Base-by-base conservation (phyloP, 2,888 invertebrate genomes). In the Aporophyla nigra region DNA sequence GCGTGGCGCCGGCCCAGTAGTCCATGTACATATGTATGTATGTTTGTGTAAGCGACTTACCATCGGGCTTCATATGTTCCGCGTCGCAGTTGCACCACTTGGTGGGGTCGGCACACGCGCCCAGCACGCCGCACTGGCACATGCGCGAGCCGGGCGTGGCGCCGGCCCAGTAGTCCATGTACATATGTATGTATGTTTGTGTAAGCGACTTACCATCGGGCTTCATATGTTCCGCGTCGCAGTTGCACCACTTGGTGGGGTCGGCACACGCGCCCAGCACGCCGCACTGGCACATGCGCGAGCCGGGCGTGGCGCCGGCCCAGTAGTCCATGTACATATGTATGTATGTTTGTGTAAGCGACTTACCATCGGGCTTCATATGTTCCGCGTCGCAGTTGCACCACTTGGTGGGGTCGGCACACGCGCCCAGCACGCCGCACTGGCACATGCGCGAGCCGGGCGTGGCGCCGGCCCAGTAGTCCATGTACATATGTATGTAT, bases 261-360 rank as follows among this genome's bases (percentile, higher is more conserved):
- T 99, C 99, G 6, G 97, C 95, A 90, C 99, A 99, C 87, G 97
- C 97, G 46, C 99, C 99, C 83, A 98, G 97, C 80, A 99, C 97
- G 14, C 99, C 99, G 95, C 99, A 99, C 91, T 98, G 92, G 82
- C 96, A 96, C 99, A 76, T 99, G 98, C 96, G 91, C 14, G 90
- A 90, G 87, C 96, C 96, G 0, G 98, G 98, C 87, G 98, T 94
- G 40, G 98, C 98, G 61, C 99, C 99, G 21, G 98, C 98, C 99
- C 99, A 99, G 95, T 99, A 99, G 95, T 99, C 99, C 99, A 99
- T 99, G 90, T n/a, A n/a, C n/a, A n/a, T n/a, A n/a, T n/a, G n/a
- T n/a, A n/a, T n/a, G n/a, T n/a, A n/a, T n/a, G 33, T 33, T 33
- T 33, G 33, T 33, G 33, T 33, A 33, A 33, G 33, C 33, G 33